phyloP scores from a whole-genome alignment of 2,888 invertebrate genomes.

The Xylocampa areola region DNA sequence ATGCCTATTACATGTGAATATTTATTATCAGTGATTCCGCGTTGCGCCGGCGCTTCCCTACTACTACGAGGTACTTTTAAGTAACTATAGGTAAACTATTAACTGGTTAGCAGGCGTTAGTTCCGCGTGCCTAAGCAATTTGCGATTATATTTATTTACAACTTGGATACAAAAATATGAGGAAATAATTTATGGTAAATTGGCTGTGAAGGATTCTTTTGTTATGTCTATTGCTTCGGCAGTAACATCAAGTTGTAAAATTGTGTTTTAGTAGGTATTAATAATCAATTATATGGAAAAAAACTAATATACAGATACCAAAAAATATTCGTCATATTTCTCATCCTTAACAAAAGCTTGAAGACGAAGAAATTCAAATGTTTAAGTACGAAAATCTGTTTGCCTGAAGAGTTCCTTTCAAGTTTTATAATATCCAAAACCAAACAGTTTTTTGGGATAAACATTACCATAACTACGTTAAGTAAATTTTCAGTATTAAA shows the following conservation, averaged over 20 bases:
- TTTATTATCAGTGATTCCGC: conserved; percentile 59
- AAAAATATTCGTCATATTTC: too few species aligned
- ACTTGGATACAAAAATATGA: conserved; percentile 19
- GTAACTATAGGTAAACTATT: conserved; percentile 44
- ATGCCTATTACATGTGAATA: conserved; percentile 51
- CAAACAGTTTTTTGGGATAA: too few species aligned
- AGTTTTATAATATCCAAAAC: too few species aligned
- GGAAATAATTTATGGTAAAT: conserved; percentile 8
- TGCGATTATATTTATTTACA: conserved; percentile 49
- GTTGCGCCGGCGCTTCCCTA: conserved; percentile 56
- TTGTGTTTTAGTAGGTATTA: too few species aligned
- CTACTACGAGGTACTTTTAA: conserved; percentile 44
- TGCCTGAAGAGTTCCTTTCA: too few species aligned
- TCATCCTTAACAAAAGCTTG: too few species aligned
- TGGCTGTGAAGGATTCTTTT: not conserved
- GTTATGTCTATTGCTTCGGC: not conserved
- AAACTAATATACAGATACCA: too few species aligned
- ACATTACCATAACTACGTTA: too few species aligned
- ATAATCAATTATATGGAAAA: too few species aligned
- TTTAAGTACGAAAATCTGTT: too few species aligned
- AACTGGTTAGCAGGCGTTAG: conserved; percentile 49
- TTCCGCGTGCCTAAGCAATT: conserved; percentile 60
- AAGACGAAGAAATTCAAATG: too few species aligned
- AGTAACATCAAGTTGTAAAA: too few species aligned
- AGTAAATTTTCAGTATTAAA: not conserved